phyloP scores from a whole-genome alignment of 2,113 vertebrate genomes.

The Pteruthius melanotis region DNA sequence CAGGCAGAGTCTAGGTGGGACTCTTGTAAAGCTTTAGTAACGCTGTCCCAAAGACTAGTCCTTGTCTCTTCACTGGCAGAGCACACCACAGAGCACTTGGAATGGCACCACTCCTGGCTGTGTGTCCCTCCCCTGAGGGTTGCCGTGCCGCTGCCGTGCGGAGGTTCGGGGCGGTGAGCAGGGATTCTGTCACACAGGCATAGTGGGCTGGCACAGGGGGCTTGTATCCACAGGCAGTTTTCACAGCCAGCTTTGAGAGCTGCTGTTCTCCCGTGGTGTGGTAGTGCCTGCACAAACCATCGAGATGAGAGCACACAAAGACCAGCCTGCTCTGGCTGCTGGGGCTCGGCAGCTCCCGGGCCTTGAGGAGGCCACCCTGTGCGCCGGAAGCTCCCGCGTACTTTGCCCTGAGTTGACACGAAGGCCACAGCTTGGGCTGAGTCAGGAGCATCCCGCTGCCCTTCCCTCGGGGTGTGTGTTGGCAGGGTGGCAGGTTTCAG shows the following conservation, averaged over 20 bases:
- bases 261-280: neutral
- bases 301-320: neutral
- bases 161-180: accelerated
- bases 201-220: accelerated
- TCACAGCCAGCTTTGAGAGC: neutral
- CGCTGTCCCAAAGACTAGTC: neutral
- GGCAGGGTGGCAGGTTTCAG: neutral
- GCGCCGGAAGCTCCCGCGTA: accelerated
- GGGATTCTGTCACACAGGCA: accelerated
- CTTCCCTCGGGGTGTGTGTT: neutral
- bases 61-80: accelerated
- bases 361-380: accelerated
- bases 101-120: accelerated
- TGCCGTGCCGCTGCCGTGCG: accelerated
- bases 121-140: accelerated
- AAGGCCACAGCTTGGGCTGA: neutral
- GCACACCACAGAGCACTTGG: accelerated
- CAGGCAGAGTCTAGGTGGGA: neutral
- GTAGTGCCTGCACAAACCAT: accelerated
- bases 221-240: accelerated
- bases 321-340: accelerated
- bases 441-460: neutral
- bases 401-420: neutral
- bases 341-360: accelerated
- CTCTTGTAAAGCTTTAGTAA: neutral